Evolutionary conservation across 30 jellyfish, hydroid and myxozoan species (phyloP), one percentile per base, ranked within the genome.

Genomic region (Hydractinia symbiolongicarpus): DNA sequence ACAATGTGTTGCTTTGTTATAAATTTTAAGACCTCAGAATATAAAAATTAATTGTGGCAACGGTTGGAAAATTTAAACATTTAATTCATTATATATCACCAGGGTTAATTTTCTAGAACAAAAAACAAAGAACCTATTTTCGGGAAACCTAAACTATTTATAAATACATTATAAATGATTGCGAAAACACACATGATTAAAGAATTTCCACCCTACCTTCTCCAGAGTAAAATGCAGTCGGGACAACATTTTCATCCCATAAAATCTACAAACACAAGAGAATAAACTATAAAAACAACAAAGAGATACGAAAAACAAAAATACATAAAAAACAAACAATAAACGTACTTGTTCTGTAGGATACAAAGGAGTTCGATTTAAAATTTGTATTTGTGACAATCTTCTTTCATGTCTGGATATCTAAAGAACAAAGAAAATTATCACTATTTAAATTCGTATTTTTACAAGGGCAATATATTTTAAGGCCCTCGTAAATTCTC

Each of bases 191-290:
- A 64, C 53, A 62, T 7, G 20, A 66, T n/a, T 17, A 66, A 69
- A 69, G 53, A 6, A 50, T 50, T 17, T 5, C 57, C 10, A 2
- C 5, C 86, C 17, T 55, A 91, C 98, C 98, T 83, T 91, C 94
- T 11, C 98, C 98, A 67, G 98, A 81, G 79, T 76, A 86, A 72
- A 79, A 91, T 83, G 86, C 95, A 15, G 95, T 70, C 16, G 98
- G 98, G 14, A 91, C 98, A 78, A 91, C 81, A 67, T 86, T 86
- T 78, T 91, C 96, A 91, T 91, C 89, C 98, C 98, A 91, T 16
- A 91, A 70, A 50, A 90, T 86, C 97, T 90, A 54, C 9, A 76
- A 17, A 15, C 8, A 61, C 44, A 61, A 78, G 9, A 78, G 30
- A 11, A 52, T 58, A 58, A 11, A 11, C 15, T 16, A 64, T 13